Percentiles rank a stretch among this genome's conserved stretches.
phyloP scores from a whole-genome alignment of 2,113 vertebrate species.

The Cercocebus atys region DNA sequence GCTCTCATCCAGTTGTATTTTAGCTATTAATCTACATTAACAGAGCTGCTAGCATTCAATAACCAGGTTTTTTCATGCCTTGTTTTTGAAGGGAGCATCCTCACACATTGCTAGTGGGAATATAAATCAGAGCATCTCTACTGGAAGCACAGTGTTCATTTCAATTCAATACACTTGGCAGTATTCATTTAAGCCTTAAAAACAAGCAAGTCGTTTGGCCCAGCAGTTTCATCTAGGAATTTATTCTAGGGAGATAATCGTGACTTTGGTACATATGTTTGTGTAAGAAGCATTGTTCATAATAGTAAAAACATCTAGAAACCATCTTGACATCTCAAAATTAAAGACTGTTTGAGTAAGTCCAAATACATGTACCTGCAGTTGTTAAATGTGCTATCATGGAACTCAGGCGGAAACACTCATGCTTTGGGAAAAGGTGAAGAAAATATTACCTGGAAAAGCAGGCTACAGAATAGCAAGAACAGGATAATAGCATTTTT shows the following conservation, averaged over 20 bases:
- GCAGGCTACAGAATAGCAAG: background rate
- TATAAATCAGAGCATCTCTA: background rate
- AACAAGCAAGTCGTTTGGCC: background rate
- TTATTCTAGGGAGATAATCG: constrained; percentile 15
- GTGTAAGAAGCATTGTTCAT: background rate
- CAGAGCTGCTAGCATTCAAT: background rate
- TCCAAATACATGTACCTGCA: background rate
- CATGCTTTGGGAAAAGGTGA: background rate
- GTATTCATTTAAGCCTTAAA: constrained; percentile 43
- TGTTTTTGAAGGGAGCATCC: constrained; percentile 9
- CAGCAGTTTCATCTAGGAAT: background rate
- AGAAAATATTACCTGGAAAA: background rate
- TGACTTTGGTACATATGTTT: constrained; percentile 33
- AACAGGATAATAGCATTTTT: background rate
- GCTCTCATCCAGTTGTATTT: constrained; percentile 9
- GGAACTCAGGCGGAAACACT: background rate
- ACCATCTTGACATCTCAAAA: background rate
- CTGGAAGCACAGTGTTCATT: background rate
- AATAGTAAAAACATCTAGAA: constrained; percentile 9
- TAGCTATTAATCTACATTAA: background rate
- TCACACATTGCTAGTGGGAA: background rate
- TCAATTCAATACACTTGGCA: constrained; percentile 10
- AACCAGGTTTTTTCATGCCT: background rate
- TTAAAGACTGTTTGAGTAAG: background rate
- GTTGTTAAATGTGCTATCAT: background rate